phyloP scores from a whole-genome alignment of 2,113 vertebrate species.

The Arvicanthis niloticus region DNA sequence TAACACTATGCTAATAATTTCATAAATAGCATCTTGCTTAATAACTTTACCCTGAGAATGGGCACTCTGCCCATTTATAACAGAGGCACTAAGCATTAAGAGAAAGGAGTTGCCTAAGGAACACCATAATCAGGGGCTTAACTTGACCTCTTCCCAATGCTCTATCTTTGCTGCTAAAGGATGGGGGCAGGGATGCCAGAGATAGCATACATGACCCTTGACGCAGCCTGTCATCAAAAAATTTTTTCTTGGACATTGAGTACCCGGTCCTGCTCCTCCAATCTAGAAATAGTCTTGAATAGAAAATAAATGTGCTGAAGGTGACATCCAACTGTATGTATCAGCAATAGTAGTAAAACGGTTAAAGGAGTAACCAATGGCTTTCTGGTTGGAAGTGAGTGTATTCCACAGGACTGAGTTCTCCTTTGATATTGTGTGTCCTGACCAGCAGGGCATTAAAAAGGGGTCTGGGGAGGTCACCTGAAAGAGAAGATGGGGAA shows the following conservation, averaged over 20 bases:
- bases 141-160: accelerated
- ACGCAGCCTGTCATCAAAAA: neutral
- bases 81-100: neutral
- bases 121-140: neutral
- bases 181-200: neutral
- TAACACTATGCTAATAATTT: neutral
- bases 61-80: neutral
- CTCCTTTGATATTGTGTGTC: neutral
- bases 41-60: neutral
- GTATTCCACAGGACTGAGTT: neutral
- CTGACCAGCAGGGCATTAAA: too few relatives aligned
- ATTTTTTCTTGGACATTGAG: neutral
- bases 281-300: neutral
- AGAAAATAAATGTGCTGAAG: neutral
- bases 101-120: neutral
- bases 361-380: neutral
- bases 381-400: neutral
- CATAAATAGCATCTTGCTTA: neutral
- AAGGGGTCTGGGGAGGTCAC: too few relatives aligned
- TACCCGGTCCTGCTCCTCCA: neutral
- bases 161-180: neutral
- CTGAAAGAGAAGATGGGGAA: too few relatives aligned
- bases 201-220: neutral
- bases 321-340: neutral
- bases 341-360: neutral